Percentiles rank a stretch among this genome's conserved stretches.
Evolutionary conservation across 23 tunicate species (phyloP).

Genomic region (Diplosoma virens): DNA sequence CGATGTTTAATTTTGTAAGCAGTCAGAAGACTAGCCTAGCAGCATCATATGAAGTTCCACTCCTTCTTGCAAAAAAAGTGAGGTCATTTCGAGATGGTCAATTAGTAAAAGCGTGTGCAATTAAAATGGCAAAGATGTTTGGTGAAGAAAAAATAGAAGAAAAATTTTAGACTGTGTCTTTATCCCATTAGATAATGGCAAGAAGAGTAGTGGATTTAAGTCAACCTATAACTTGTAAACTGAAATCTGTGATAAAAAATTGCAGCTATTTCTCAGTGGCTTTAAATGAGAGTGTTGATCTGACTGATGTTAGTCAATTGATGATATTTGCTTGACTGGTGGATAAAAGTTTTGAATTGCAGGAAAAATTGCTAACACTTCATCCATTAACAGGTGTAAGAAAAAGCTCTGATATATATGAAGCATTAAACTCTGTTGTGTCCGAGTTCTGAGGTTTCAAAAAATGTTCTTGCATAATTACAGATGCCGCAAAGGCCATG

Average conservation of each 20-base stretch:
- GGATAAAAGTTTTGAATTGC: conserved; percentile 11
- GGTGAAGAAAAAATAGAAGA: conserved; percentile 11
- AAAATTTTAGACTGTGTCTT: conserved; percentile 28
- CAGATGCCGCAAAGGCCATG: conserved; percentile 29
- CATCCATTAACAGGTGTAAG: conserved; percentile 18
- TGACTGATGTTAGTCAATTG: conserved; percentile 19
- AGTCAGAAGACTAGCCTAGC: conserved; percentile 1
- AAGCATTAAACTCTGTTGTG: conserved; percentile 18
- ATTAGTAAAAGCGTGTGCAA: conserved; percentile 21
- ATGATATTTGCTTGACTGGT: conserved; percentile 21
- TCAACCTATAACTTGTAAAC: conserved; percentile 12
- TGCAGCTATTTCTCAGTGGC: conserved; percentile 35
- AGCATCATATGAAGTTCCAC: too few species aligned
- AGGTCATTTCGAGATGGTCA: conserved; percentile 29
- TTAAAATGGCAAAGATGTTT: conserved; percentile 7
- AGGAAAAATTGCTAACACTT: conserved; percentile 4
- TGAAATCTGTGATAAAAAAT: conserved; percentile 9
- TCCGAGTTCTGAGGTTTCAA: conserved; percentile 10
- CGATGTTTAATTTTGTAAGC: conserved; percentile 19
- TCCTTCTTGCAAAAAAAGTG: conserved; percentile 12
- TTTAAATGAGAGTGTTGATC: conserved; percentile 10
- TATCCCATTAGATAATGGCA: conserved; percentile 18
- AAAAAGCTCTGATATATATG: conserved; percentile 14
- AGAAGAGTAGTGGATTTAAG: conserved; percentile 6
- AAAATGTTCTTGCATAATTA: conserved; percentile 6